A percentile compares a stretch with the other conserved stretches of the same genome.
Conservation (phyloP, 2,113 vertebrate genomes). For the Lota lota region DNA sequence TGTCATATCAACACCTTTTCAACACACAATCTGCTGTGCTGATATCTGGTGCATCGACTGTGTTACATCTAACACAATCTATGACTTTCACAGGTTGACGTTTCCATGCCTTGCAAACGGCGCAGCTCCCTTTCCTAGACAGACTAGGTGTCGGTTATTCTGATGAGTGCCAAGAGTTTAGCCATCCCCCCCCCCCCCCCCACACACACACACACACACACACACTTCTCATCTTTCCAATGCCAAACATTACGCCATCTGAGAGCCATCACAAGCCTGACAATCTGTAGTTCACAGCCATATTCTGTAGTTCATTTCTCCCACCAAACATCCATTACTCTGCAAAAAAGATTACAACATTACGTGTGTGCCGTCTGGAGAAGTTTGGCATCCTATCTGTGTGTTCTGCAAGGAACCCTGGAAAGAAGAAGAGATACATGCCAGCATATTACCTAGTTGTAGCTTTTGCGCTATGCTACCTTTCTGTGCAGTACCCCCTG, state of each 20-base stretch:
- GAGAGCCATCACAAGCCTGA: constrained; percentile 39
- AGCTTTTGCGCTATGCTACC: constrained; percentile 11
- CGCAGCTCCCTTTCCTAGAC: too few species aligned
- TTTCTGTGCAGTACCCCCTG: neutral
- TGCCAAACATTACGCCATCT: constrained; percentile 40
- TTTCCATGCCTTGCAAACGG: too few species aligned
- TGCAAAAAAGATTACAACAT: constrained; percentile 51
- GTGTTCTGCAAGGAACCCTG: constrained; percentile 32
- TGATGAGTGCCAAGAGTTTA: too few species aligned
- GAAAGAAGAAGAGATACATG: constrained; percentile 46
- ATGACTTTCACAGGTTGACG: too few species aligned
- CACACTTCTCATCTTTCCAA: constrained; percentile 7
- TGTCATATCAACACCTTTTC: too few species aligned
- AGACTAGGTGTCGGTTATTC: too few species aligned
- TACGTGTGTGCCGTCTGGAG: constrained; percentile 47
- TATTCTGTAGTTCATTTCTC: constrained; percentile 28
- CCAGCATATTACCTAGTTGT: constrained; percentile 42
- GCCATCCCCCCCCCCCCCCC: too few species aligned
- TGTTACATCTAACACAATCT: too few species aligned
- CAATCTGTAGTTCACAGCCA: constrained; percentile 44
- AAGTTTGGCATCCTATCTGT: constrained; percentile 32
- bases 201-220: too few species aligned
- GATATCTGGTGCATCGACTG: too few species aligned
- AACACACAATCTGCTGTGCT: too few species aligned
- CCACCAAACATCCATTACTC: constrained; percentile 51